These are phyloP conservation scores for Amiota communis DNA, from an alignment of 2,888 invertebrate genomes.

Conservation along the genomic window DNA sequence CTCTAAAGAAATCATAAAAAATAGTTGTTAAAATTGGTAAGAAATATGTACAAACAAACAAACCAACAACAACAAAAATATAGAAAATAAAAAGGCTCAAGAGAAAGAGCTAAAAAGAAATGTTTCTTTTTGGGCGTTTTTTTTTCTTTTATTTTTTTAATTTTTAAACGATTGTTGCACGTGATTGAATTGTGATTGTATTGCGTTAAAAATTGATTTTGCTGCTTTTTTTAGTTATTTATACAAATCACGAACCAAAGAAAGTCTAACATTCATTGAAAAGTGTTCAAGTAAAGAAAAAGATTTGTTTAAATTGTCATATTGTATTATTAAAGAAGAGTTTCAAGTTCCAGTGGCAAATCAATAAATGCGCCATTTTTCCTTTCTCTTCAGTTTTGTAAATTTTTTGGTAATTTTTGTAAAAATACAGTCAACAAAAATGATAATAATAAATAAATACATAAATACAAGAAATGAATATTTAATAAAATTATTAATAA, in stretches of 20 bases:
- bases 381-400: too few relatives aligned
- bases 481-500: not conserved
- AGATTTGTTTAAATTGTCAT: too few relatives aligned
- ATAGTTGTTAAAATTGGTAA: not conserved
- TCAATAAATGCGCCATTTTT: too few relatives aligned
- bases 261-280: not conserved
- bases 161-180: constrained; percentile 46
- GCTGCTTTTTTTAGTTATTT: constrained; percentile 55
- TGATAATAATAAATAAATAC: constrained; percentile 2
- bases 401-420: too few relatives aligned
- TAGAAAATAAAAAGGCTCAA: not conserved
- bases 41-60: constrained; percentile 26
- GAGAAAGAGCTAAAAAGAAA: constrained; percentile 44
- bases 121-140: constrained; percentile 22
- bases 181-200: constrained; percentile 54
- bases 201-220: too few relatives aligned
- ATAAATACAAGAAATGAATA: not conserved
- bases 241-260: constrained; percentile 54
- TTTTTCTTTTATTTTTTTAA: too few relatives aligned
- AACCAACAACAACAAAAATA: constrained; percentile 3
- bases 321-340: too few relatives aligned
- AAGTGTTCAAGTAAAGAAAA: too few relatives aligned
- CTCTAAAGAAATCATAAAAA: constrained; percentile 10
- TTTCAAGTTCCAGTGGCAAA: too few relatives aligned
- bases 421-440: not conserved